Percentiles rank a stretch among this genome's conserved stretches.
These are phyloP conservation scores for Colossoma macropomum DNA, from an alignment of 2,113 vertebrate species.

Conservation along the genomic window DNA sequence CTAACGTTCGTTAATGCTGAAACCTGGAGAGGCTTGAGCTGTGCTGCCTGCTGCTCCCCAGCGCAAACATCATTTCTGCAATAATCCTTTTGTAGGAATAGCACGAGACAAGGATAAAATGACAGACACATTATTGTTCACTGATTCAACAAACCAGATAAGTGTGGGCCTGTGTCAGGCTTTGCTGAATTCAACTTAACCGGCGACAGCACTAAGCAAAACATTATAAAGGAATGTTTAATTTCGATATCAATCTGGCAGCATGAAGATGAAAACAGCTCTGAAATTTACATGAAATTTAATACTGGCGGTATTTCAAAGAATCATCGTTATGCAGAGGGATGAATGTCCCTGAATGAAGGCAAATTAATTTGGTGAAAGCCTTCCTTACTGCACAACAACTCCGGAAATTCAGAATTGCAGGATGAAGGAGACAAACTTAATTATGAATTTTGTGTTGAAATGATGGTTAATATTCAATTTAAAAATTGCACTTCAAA, in stretches of 20 bases:
- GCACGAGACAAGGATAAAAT: conserved; percentile 3
- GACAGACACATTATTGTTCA: background rate
- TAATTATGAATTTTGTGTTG: background rate
- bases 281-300: background rate
- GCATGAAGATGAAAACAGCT: background rate
- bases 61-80: conserved; percentile 42
- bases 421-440: background rate
- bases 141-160: conserved; percentile 20
- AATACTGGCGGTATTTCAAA: background rate
- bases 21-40: conserved; percentile 27
- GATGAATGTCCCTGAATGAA: background rate
- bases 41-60: background rate
- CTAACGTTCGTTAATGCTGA: conserved; percentile 32
- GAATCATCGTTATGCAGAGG: background rate
- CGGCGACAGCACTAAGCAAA: background rate
- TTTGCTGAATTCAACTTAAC: conserved; percentile 29
- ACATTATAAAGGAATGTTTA: background rate
- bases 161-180: background rate
- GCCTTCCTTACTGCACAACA: background rate
- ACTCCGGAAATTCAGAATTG: background rate
- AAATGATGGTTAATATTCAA: conserved; percentile 3
- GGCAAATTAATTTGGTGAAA: background rate
- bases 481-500: background rate
- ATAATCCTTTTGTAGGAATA: conserved; percentile 16
- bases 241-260: background rate